Evolutionary conservation across 2,888 invertebrate genomes (phyloP).

Genomic region (Sarcophaga subvicina): DNA sequence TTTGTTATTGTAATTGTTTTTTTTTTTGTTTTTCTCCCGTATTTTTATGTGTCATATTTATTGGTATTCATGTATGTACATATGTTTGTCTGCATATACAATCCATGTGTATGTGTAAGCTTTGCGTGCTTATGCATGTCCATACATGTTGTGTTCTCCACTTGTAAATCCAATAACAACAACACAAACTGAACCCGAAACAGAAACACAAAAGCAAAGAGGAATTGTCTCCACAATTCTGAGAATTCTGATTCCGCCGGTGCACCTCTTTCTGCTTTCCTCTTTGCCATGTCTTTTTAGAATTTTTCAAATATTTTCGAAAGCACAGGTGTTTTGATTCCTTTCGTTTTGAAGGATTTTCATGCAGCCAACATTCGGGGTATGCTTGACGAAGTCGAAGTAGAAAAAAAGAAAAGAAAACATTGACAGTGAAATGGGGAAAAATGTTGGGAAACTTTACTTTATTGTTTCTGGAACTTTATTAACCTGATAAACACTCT

Average conservation of each 20-base stretch:
- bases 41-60: not conserved
- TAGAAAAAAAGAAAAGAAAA: no score
- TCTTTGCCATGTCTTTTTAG: not conserved
- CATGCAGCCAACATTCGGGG: no score
- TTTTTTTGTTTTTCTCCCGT: not conserved
- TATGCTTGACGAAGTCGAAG: no score
- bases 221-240: not conserved
- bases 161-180: not conserved
- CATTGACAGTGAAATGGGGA: no score
- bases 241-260: not conserved
- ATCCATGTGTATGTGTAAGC: constrained; percentile 39
- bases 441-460: no score
- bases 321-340: constrained; percentile 60
- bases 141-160: constrained; percentile 40
- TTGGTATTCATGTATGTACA: not conserved
- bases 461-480: no score
- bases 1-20: not conserved
- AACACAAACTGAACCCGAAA: not conserved
- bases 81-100: not conserved
- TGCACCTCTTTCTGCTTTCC: not conserved
- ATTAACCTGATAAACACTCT: no score
- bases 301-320: not conserved
- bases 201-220: not conserved
- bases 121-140: constrained; percentile 59
- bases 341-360: constrained; percentile 16